Conservation (phyloP, 2,797 vertebrate genomes). For the Forpus xanthops region DNA sequence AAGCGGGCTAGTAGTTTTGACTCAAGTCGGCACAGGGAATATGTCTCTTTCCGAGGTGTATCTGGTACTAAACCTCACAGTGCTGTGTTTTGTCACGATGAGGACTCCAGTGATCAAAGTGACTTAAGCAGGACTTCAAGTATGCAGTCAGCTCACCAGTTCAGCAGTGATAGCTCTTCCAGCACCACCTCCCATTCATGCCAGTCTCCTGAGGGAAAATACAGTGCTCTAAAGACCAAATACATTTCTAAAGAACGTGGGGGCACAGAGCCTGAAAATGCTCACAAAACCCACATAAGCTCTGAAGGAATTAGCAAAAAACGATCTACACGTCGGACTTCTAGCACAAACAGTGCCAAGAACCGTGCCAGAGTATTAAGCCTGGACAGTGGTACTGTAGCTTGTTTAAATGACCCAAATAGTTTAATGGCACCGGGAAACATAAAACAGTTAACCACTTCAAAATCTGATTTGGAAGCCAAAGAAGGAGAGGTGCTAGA, state of each 20-base stretch:
- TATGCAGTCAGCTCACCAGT: slow-evolving; percentile 90
- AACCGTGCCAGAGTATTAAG: slow-evolving; percentile 93
- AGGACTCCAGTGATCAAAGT: slow-evolving; percentile 96
- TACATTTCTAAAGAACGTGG: slow-evolving; percentile 72
- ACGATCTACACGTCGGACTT: slow-evolving; percentile 85
- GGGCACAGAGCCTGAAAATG: slow-evolving; percentile 69
- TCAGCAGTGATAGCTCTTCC: slow-evolving; percentile 94
- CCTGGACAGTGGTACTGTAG: slow-evolving; percentile 92
- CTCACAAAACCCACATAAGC: slow-evolving; percentile 73
- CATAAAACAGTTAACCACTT: slow-evolving; percentile 92
- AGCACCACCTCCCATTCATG: slow-evolving; percentile 90
- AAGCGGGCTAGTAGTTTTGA: slow-evolving; percentile 98
- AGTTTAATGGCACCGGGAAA: slow-evolving; percentile 88
- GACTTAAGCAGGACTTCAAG: slow-evolving; percentile 95
- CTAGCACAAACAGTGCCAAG: slow-evolving; percentile 89
- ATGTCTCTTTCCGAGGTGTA: slow-evolving; percentile 84
- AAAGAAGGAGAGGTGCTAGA: slow-evolving; percentile 99
- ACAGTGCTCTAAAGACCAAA: slow-evolving; percentile 86
- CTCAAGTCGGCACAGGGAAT: slow-evolving; percentile 91
- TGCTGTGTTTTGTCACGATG: slow-evolving; percentile 87
- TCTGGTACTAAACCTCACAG: slow-evolving; percentile 89
- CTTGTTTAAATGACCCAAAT: slow-evolving; percentile 91
- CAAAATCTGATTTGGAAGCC: slow-evolving; percentile 98
- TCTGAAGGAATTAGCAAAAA: slow-evolving; percentile 84
- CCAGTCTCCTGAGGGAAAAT: slow-evolving; percentile 90